phyloP scores from a whole-genome alignment of 2,888 invertebrate species.

The Amphipyra berbera region DNA sequence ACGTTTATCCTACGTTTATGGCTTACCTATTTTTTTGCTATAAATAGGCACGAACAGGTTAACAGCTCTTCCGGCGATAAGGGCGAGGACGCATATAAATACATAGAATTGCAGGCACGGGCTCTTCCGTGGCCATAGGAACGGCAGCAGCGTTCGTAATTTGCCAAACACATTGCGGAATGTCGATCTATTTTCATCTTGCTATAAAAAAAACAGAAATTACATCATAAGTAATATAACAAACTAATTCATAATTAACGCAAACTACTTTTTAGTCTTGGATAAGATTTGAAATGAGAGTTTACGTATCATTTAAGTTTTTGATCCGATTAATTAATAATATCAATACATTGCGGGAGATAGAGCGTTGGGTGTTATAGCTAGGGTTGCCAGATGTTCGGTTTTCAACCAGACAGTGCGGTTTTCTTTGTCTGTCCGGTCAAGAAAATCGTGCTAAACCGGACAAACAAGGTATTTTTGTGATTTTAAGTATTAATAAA shows the following conservation, averaged over 20 bases:
- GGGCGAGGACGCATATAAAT: conserved; percentile 93
- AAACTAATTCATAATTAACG: not conserved
- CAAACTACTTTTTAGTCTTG: too few relatives aligned
- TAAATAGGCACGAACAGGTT: conserved; percentile 98
- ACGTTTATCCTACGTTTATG: not conserved
- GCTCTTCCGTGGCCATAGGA: conserved; percentile 98
- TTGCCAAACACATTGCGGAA: conserved; percentile 95
- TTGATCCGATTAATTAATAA: not conserved
- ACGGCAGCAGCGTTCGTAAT: conserved; percentile 94
- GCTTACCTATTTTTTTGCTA: conserved; percentile 95
- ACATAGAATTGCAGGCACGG: conserved; percentile 94
- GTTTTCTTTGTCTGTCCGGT: too few relatives aligned
- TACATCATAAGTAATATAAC: not conserved
- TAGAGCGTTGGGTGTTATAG: too few relatives aligned
- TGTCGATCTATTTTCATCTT: conserved; percentile 92
- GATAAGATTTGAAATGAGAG: too few relatives aligned
- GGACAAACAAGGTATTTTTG: too few relatives aligned
- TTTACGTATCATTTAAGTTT: not conserved
- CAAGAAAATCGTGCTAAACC: too few relatives aligned
- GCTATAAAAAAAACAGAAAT: conserved; percentile 34
- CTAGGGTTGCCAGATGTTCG: too few relatives aligned
- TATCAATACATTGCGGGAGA: too few relatives aligned
- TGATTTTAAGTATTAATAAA: too few relatives aligned
- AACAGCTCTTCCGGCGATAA: conserved; percentile 94
- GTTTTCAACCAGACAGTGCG: too few relatives aligned